A percentile compares a stretch with the other conserved stretches of the same genome.
Evolutionary conservation across 53 echinoderm and acorn worm species (phyloP).

Genomic region (Henricia sp.): DNA sequence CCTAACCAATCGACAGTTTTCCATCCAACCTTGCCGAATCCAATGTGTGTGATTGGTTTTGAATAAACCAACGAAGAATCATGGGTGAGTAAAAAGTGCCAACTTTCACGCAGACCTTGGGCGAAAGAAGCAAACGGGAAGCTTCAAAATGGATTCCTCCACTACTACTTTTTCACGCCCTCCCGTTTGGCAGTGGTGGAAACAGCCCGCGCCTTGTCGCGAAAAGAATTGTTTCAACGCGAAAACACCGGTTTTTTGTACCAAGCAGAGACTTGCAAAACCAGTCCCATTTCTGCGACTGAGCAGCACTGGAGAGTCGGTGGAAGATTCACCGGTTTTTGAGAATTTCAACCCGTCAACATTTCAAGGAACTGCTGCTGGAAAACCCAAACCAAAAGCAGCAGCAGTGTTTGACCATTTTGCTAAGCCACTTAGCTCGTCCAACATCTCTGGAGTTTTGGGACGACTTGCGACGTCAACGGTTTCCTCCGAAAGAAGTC

Average conservation of each 20-base stretch:
- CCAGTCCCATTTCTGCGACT: constrained; percentile 32
- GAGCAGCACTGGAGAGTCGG: constrained; percentile 55
- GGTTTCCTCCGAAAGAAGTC: background rate
- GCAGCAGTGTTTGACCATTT: constrained; percentile 20
- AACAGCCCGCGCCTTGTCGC: background rate
- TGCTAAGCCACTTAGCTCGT: constrained; percentile 8
- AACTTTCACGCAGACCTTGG: background rate
- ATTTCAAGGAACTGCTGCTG: constrained; percentile 10
- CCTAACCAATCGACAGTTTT: too few relatives aligned
- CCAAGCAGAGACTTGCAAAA: background rate
- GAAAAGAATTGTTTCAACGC: background rate
- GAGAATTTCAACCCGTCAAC: constrained; percentile 5
- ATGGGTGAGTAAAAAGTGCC: constrained; percentile 18
- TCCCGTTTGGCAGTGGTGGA: constrained; percentile 24
- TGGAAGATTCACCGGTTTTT: constrained; percentile 39
- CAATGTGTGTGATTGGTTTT: too few relatives aligned
- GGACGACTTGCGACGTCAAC: background rate
- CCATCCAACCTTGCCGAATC: too few relatives aligned
- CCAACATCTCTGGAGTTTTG: background rate
- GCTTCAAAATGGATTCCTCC: constrained; percentile 5
- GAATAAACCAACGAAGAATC: background rate
- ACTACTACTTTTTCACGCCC: background rate
- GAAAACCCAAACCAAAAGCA: background rate
- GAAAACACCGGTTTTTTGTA: background rate
- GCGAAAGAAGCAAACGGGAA: background rate